Evolutionary conservation across 2,888 invertebrate genomes (phyloP).

Genomic region (Asteroscopus sphinx): DNA sequence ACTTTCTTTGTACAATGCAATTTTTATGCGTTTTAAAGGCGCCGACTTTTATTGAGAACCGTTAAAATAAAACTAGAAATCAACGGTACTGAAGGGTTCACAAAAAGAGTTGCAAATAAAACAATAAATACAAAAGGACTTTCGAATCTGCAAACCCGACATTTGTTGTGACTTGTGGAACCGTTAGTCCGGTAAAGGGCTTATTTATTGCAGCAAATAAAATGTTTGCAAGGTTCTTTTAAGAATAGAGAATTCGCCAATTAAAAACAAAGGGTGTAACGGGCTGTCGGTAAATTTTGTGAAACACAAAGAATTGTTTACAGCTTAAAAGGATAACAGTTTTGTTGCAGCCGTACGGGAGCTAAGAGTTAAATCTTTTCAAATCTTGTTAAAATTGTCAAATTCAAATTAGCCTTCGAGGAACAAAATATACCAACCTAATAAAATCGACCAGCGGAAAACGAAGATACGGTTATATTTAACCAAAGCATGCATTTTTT

Average conservation of each 20-base stretch:
- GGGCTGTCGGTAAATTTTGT: slow-evolving; percentile 36
- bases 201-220: slow-evolving; percentile 78
- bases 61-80: slow-evolving; percentile 65
- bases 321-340: slow-evolving; percentile 21
- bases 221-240: slow-evolving; percentile 45
- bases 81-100: slow-evolving; percentile 71
- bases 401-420: slow-evolving; percentile 6
- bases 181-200: slow-evolving; percentile 73
- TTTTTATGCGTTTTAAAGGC: slow-evolving; percentile 59
- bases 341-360: slow-evolving; percentile 25
- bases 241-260: slow-evolving; percentile 50
- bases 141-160: slow-evolving; percentile 63
- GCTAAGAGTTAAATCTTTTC: slow-evolving; percentile 29
- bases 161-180: slow-evolving; percentile 61
- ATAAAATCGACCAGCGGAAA: slow-evolving; percentile 13
- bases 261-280: slow-evolving; percentile 54
- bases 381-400: slow-evolving; percentile 14
- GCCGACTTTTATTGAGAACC: slow-evolving; percentile 71
- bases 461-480: slow-evolving; percentile 2
- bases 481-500: too few relatives aligned
- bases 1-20: slow-evolving; percentile 48
- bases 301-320: slow-evolving; percentile 42
- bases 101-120: slow-evolving; percentile 79
- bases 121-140: slow-evolving; percentile 69
- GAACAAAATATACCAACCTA: slow-evolving; percentile 2